Evolutionary conservation across 2,888 invertebrate genomes (phyloP), one percentile per base, ranked within the genome.

Genomic region (Eretmocerus hayati): DNA sequence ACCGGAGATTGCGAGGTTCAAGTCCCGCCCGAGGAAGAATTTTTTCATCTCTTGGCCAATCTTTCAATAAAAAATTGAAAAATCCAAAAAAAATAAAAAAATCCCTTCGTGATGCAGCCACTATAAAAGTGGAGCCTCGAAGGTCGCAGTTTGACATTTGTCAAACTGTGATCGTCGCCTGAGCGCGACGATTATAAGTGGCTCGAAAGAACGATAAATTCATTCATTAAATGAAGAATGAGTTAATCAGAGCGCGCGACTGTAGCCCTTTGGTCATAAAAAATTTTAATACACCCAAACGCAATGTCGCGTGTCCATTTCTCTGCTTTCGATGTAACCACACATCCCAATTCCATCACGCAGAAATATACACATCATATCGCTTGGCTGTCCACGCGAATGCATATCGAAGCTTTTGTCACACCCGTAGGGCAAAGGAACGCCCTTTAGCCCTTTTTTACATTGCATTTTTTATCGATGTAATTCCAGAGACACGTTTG

Each of bases 381-480:
- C n/a, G n/a, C n/a, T n/a, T n/a, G n/a, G n/a, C n/a, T n/a, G 49
- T 33, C 15, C 38, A 15, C 39, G 43, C 11, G 37, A 44, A 32
- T 46, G 49, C 41, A 47, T n/a, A n/a, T 44, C 53, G 44, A 30
- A 50, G 41, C 53, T 50, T 53, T 53, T 53, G 53, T 53, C 42
- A 38, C 36, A 42, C 18, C n/a, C n/a, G 18, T 42, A 21, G 36
- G 30, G 31, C 38, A 48, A 48, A 39, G 46, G 42, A 22, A 22
- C 43, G 20, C 20, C 32, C 26, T 44, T 15, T 33, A 21, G 15
- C 32, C 36, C 43, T 42, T 58, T 59, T 59, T 57, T n/a, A n/a
- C 59, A 58, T 55, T 55, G 57, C 56, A 53, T 60, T 62, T 54
- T 61, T 60, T 61, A 63, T 59, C 61, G 58, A 57, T 61, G 66